Base-by-base conservation (phyloP, 2,797 vertebrate species). In the Semotilus atromaculatus region DNA sequence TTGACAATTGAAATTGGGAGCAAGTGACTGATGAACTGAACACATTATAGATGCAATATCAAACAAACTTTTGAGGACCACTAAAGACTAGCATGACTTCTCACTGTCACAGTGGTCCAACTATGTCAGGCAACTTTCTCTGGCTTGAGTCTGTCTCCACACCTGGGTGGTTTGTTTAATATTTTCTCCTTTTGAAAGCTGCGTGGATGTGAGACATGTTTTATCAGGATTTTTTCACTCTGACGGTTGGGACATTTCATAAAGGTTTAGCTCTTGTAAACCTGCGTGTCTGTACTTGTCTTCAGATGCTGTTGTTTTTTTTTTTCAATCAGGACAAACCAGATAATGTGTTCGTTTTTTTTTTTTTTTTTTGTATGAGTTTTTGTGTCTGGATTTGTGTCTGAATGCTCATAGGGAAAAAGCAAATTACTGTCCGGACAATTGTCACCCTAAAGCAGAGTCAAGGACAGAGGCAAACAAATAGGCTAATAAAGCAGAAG, bases 241-340 rank as follows among this genome's bases (percentile, higher is more conserved):
- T 76, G 73, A 77, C 74, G 64, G 74, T 77, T 84, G 51, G 74
- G 29, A 70, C 66, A 83, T 77, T 77, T 48, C 81, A 10, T 75
- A 83, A 76, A 64, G 72, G 40, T 64, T 75, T 23, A 82, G 43
- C 36, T 36, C 13, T 18, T 48, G 21, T 73, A 74, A 64, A 31
- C 4, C 62, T 66, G 71, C 88, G 18, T 88, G 88, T 83, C 64
- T 7, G 21, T 31, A 48, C 88, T 86, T 62, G 88, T 83, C 38
- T 26, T 16, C 6, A 31, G 62, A 76, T 71, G 18, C 80, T 80
- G 70, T 89, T 80, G 64, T 62, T 70, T 67, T 40, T 55, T 84
- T 23, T n/a, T 9, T 67, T 71, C 38, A 11, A 88, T 81, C 88
- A 86, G 82, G 86, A 86, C 48, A 53, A 83, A 89, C 86, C 82